Conservation (phyloP, 2,888 invertebrate species). For the Chaitophorus viminalis region DNA sequence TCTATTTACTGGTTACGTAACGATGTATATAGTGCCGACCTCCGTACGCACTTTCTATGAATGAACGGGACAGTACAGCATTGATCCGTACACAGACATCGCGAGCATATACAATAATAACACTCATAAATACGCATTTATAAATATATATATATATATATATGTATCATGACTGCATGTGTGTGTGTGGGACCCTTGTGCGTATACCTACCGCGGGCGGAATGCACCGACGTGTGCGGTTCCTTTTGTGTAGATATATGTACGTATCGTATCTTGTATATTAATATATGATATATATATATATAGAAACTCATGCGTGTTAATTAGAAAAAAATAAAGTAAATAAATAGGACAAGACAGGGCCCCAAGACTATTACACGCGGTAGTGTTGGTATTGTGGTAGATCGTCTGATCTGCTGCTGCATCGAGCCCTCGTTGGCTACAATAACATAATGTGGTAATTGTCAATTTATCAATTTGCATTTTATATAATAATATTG, state of each 20-base stretch:
- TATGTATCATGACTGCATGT: background rate
- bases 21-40: background rate
- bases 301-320: no score
- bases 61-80: background rate
- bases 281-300: no score
- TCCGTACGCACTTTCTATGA: slow-evolving; percentile 42
- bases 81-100: background rate
- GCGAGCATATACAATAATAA: background rate
- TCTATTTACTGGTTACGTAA: background rate
- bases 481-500: no score
- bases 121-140: background rate
- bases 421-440: no score
- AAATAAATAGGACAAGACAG: background rate
- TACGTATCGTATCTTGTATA: no score
- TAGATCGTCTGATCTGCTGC: no score
- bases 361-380: background rate
- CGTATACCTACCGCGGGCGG: background rate
- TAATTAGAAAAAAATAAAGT: no score
- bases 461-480: no score
- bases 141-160: background rate
- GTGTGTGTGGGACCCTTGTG: background rate
- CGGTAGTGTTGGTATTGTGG: no score
- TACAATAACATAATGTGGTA: no score
- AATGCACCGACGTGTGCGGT: slow-evolving; percentile 32
- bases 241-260: background rate